A percentile compares a stretch with the other conserved stretches of the same genome.
Conservation (phyloP, 1,140 invertebrate species). For the Vanessa tameamea region DNA sequence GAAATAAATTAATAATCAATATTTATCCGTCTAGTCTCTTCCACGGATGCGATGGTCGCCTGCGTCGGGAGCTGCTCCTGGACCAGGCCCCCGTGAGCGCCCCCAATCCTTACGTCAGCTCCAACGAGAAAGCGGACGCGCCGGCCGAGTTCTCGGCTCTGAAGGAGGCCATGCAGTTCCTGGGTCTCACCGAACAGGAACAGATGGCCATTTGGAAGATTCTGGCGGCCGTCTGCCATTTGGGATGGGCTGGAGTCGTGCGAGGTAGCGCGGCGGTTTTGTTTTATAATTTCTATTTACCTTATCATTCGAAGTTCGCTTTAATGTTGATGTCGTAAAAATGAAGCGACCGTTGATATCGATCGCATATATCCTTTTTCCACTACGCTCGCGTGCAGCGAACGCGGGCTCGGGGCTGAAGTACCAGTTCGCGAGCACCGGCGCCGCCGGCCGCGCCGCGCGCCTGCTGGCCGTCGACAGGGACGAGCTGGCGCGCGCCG, state of each 20-base stretch:
- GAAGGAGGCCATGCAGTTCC: conserved; percentile 86
- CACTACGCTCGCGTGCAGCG: conserved; percentile 40
- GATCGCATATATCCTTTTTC: no score
- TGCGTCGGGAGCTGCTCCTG: conserved; percentile 90
- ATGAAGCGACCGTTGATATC: no score
- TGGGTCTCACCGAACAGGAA: conserved; percentile 89
- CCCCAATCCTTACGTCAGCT: conserved; percentile 89
- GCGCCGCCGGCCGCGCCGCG: conserved; percentile 91
- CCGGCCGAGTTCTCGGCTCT: conserved; percentile 89
- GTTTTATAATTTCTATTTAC: background rate
- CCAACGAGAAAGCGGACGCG: conserved; percentile 90
- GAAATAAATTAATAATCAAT: background rate
- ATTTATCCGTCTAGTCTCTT: conserved; percentile 85
- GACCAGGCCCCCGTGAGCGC: conserved; percentile 88
- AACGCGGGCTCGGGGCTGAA: conserved; percentile 57
- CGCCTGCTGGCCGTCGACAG: conserved; percentile 89
- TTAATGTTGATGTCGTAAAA: conserved; percentile 3
- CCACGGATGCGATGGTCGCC: conserved; percentile 89
- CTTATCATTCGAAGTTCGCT: background rate
- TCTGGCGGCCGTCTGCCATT: conserved; percentile 94
- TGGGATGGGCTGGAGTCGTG: conserved; percentile 91
- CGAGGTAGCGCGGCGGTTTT: conserved; percentile 79
- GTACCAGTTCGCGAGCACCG: conserved; percentile 90
- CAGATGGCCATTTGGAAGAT: conserved; percentile 92
- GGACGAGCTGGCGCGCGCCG: conserved; percentile 89